Conservation (phyloP, 2,113 vertebrate genomes). For the Corythaixoides concolor region DNA sequence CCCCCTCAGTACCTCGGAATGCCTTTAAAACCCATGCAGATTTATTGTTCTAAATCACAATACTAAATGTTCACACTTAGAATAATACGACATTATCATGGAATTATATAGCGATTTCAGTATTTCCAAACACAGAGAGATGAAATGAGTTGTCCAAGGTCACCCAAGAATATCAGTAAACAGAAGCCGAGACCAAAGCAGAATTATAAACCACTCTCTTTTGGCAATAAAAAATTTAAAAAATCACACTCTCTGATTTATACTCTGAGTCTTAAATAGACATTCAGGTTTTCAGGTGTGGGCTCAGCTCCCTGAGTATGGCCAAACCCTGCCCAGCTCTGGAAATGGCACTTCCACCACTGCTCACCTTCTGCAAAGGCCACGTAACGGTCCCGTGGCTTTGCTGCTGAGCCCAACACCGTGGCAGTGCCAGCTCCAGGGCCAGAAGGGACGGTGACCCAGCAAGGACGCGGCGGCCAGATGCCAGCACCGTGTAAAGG, state of each 20-base stretch:
- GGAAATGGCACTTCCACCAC: background rate
- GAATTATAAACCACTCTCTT: background rate
- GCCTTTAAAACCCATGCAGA: conserved; percentile 49
- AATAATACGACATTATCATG: conserved; percentile 36
- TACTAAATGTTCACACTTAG: conserved; percentile 50
- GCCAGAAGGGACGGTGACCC: background rate
- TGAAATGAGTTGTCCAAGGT: conserved; percentile 41
- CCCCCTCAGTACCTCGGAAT: background rate
- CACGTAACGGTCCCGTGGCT: fast-evolving
- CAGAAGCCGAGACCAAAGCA: background rate
- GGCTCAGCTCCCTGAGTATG: background rate
- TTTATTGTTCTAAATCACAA: conserved; percentile 65
- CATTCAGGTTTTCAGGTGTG: background rate
- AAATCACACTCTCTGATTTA: background rate
- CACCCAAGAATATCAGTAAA: background rate
- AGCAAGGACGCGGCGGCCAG: background rate
- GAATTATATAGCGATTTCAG: background rate
- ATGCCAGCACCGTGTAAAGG: background rate
- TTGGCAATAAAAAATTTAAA: background rate
- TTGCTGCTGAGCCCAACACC: background rate
- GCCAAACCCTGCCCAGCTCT: background rate
- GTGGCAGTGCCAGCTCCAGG: background rate
- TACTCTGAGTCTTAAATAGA: background rate
- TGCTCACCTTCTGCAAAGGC: background rate
- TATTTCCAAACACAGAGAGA: conserved; percentile 26